Evolutionary conservation across 2,113 vertebrate species (phyloP), one percentile per base, ranked within the genome.

Genomic region (Seriola aureovittata): DNA sequence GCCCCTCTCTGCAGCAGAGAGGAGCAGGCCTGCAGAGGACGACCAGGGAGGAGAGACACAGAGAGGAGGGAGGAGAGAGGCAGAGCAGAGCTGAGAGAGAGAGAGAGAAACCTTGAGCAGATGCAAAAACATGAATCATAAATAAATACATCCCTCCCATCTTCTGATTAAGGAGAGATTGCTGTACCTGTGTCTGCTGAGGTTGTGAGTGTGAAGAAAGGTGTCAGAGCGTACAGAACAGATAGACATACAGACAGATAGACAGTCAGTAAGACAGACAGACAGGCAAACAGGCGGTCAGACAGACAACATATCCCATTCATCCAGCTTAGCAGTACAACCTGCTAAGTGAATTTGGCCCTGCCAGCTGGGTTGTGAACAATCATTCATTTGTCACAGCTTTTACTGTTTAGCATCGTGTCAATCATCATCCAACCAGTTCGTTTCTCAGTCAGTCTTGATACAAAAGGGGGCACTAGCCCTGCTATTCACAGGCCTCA

Each of bases 1-100:
- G 86, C 93, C 81, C 80, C 84, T 82, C 94, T 95, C 94, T 94
- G 94, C 95, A 92, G 94, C 92, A 94, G 90, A 92, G 82, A 89
- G 85, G 89, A 78, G 88, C 81, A 81, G 92, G 93, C 93, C 91
- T 92, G 94, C 92, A 91, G 90, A 92, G 90, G 88, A 88, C 46
- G 81, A 71, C 64, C 72, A 88, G 89, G 83, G 80, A 82, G 82
- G 78, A 84, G 73, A 66, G 83, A 62, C 40, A 54, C 36, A 34
- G 59, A 63, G 50, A 21, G 48, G 8, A 4, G 17, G 68, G 14
- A 60, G 40, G 52, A 13, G 54, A 25, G 32, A 54, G 38, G 25
- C 34, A 58, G 76, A 78, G 79, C 71, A 82, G 71, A 16, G 71
- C 29, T 25, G 50, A 19, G 66, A 52, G 42, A 34, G 59, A 63